Percentiles rank a stretch among this genome's conserved stretches.
These are phyloP conservation scores for Patella depressa DNA, from an alignment of 2,888 invertebrate genomes.

Conservation along the genomic window DNA sequence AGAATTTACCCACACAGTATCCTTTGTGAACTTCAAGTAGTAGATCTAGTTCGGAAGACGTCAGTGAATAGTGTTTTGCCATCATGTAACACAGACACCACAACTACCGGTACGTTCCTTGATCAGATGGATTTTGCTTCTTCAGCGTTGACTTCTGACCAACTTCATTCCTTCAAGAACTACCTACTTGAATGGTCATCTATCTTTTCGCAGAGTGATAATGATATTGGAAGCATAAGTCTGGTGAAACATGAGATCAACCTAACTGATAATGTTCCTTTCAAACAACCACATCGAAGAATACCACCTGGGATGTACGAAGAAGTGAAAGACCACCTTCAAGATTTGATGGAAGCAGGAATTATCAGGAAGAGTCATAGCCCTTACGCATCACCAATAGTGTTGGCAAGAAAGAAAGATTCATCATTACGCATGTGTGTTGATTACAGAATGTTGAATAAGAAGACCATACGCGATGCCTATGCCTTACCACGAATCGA, in stretches of 20 bases:
- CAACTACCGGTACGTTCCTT: too few species aligned
- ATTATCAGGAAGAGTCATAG: conserved; percentile 22
- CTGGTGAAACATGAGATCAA: too few species aligned
- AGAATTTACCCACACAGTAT: conserved; percentile 2
- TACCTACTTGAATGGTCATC: not conserved
- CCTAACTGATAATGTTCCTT: too few species aligned
- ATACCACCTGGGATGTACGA: conserved; percentile 23
- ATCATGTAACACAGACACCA: too few species aligned
- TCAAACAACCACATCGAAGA: too few species aligned
- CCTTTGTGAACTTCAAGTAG: not conserved
- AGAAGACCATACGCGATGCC: too few species aligned
- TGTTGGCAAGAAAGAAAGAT: not conserved
- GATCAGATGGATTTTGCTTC: not conserved
- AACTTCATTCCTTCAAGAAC: not conserved
- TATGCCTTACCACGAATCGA: too few species aligned
- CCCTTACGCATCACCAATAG: conserved; percentile 4
- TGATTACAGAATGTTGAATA: conserved; percentile 5
- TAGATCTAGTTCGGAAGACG: not conserved
- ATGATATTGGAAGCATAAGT: not conserved
- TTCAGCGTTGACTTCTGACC: not conserved
- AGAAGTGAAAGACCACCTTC: conserved; percentile 31
- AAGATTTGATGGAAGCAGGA: conserved; percentile 26
- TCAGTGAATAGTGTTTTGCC: too few species aligned
- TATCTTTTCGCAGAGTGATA: not conserved
- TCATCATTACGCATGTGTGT: not conserved